These are phyloP conservation scores for Porites lutea DNA, from an alignment of 64 coral and sea anemone species.

Conservation along the genomic window DNA sequence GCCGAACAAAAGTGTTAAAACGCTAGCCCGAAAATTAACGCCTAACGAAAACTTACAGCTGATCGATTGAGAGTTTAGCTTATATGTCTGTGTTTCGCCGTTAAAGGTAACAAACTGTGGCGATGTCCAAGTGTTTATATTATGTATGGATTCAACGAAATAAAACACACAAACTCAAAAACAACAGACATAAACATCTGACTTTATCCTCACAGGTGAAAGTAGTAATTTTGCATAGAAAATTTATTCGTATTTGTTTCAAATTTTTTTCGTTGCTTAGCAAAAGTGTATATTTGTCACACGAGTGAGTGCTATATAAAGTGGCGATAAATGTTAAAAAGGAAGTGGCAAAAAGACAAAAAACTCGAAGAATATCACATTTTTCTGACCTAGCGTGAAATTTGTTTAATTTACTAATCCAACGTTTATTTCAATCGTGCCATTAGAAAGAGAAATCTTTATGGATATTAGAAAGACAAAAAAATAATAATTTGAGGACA, in stretches of 20 bases:
- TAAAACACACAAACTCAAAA: not conserved
- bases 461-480: not conserved
- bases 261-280: not conserved
- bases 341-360: not conserved
- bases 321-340: not conserved
- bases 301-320: not conserved
- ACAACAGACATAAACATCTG: not conserved
- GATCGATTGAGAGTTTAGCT: not conserved
- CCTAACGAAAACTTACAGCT: not conserved
- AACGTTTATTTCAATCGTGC: too few species aligned
- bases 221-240: not conserved
- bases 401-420: too few species aligned
- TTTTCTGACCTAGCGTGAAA: too few species aligned
- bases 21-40: not conserved
- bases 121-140: too few species aligned
- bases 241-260: not conserved
- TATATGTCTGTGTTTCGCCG: not conserved
- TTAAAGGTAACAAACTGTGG: not conserved
- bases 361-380: too few species aligned
- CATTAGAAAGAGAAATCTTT: too few species aligned
- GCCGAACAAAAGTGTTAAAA: too few species aligned
- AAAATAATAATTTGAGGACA: not conserved
- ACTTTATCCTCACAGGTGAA: not conserved
- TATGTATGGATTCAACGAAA: not conserved
- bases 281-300: not conserved